These are phyloP conservation scores for Anseranas semipalmata DNA, from an alignment of 2,113 vertebrate species.

Conservation along the genomic window DNA sequence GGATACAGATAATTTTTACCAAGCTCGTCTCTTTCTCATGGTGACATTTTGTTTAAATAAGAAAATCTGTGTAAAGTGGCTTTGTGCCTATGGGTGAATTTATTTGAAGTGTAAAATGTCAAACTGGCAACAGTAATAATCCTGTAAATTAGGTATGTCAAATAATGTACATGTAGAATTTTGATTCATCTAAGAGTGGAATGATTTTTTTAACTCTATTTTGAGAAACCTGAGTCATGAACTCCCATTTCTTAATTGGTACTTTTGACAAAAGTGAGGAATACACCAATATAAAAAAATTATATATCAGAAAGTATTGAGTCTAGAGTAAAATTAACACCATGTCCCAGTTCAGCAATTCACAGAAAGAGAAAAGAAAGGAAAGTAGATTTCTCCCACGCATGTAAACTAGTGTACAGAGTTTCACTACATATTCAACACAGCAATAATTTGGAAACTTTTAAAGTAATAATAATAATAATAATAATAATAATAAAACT, in stretches of 20 bases:
- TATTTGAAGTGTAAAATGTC: slow-evolving; percentile 72
- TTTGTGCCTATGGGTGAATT: slow-evolving; percentile 68
- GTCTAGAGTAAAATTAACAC: slow-evolving; percentile 2
- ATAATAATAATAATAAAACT: neutral
- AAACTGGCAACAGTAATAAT: slow-evolving; percentile 62
- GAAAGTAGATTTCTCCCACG: neutral
- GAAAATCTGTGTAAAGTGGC: slow-evolving; percentile 63
- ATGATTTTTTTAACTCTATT: slow-evolving; percentile 38
- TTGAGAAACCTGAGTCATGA: slow-evolving; percentile 40
- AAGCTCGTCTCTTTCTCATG: slow-evolving; percentile 23
- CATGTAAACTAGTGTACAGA: neutral
- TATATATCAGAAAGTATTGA: slow-evolving; percentile 33
- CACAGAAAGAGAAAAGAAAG: neutral
- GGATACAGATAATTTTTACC: slow-evolving; percentile 12
- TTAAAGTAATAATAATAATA: too few relatives aligned
- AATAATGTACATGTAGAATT: slow-evolving; percentile 62
- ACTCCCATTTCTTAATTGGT: slow-evolving; percentile 43
- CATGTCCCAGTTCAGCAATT: neutral
- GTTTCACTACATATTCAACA: neutral
- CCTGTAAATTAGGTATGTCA: slow-evolving; percentile 52
- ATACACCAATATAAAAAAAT: neutral
- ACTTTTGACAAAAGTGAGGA: slow-evolving; percentile 32
- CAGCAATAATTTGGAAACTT: neutral
- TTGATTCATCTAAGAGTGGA: slow-evolving; percentile 53
- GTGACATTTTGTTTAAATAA: slow-evolving; percentile 70